phyloP scores from a whole-genome alignment of 1,140 invertebrate genomes.

The Euschistus heros region DNA sequence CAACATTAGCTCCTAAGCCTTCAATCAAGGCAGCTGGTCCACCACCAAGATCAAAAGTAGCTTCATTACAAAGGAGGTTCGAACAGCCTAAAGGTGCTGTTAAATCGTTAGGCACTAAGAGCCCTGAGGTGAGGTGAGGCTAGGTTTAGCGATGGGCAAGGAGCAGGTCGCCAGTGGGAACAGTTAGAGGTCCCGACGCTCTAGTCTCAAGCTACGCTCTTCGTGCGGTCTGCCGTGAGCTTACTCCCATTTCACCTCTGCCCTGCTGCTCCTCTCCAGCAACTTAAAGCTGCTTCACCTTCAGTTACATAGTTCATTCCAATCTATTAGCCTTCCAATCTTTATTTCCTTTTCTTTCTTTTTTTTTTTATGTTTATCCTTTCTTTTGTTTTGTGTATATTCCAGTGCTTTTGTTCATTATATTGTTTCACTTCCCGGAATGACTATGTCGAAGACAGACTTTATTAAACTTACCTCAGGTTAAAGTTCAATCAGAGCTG shows the following conservation, averaged over 20 bases:
- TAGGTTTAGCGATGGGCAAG: background rate
- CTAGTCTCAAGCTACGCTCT: too few species aligned
- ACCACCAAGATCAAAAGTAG: conserved; percentile 47
- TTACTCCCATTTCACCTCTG: too few species aligned
- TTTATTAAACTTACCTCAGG: background rate
- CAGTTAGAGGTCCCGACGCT: too few species aligned
- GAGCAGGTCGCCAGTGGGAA: too few species aligned
- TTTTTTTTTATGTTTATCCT: background rate
- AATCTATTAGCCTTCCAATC: background rate
- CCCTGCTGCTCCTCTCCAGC: too few species aligned
- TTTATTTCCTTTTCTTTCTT: background rate
- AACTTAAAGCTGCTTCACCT: background rate
- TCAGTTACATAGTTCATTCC: conserved; percentile 14
- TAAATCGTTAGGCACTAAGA: background rate
- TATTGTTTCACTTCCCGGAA: background rate
- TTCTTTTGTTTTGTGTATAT: background rate
- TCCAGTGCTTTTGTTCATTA: background rate
- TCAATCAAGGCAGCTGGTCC: conserved; percentile 31
- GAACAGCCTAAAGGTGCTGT: conserved; percentile 34
- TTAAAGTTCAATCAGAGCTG: background rate
- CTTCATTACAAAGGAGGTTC: conserved; percentile 62
- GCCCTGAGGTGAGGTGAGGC: conserved; percentile 1
- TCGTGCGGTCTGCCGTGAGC: too few species aligned
- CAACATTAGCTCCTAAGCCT: conserved; percentile 32
- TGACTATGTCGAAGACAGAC: background rate